Conservation (phyloP, 2,888 invertebrate genomes). For the Venustoraphidia nigricollis region DNA sequence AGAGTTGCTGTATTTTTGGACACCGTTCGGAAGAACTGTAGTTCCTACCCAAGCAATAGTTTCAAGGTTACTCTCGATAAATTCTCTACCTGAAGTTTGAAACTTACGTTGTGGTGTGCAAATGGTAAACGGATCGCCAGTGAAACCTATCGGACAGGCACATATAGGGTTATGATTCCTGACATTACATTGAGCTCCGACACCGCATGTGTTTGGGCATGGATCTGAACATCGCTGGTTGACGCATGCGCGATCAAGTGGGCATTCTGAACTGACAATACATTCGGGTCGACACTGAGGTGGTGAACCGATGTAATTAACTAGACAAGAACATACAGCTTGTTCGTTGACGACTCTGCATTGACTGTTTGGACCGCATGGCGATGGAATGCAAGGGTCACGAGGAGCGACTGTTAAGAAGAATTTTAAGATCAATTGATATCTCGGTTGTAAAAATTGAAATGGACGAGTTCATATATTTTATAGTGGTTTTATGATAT, state of each 20-base stretch:
- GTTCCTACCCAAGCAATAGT: no score
- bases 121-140: conserved; percentile 73
- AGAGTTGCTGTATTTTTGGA: no score
- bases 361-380: conserved; percentile 78
- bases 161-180: conserved; percentile 81
- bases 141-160: conserved; percentile 68
- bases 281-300: conserved; percentile 75
- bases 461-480: no score
- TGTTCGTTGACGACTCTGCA: conserved; percentile 64
- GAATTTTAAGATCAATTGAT: neutral
- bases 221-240: conserved; percentile 79
- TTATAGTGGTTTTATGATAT: no score
- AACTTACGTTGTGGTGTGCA: conserved; percentile 55
- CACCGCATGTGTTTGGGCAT: conserved; percentile 76
- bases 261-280: conserved; percentile 75
- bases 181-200: conserved; percentile 65
- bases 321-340: conserved; percentile 73
- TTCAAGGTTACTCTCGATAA: neutral
- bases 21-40: no score
- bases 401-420: conserved; percentile 25
- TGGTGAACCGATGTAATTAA: conserved; percentile 62
- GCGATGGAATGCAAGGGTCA: conserved; percentile 69
- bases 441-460: no score
- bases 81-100: conserved; percentile 2
- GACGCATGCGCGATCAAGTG: conserved; percentile 64